Base-by-base conservation (phyloP, 2,113 vertebrate genomes). In the Lonchura striata region DNA sequence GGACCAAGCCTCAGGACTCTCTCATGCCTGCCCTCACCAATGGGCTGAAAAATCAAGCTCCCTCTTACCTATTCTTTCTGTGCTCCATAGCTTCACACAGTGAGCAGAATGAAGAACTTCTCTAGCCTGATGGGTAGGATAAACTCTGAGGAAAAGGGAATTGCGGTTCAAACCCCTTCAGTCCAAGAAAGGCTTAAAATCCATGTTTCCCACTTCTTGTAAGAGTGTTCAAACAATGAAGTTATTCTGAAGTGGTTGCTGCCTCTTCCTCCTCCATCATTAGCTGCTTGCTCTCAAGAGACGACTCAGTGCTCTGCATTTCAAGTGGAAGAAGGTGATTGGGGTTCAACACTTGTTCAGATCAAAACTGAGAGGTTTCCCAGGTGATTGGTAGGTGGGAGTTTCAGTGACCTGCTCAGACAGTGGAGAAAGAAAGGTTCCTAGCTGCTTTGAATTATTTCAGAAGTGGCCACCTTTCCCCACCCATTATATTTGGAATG, bases 151-250 rank as follows among this genome's bases (percentile, higher is more conserved):
- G 88, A 90, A 96, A 95, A 88, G 64, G 91, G 83, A 96, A 95
- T 80, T 95, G 76, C 0, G 4, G 95, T 96, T 97, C 95, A 97
- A 97, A 94, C 88, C n/a, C 94, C 94, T 96, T 95, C 92, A 97
- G 92, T 96, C 92, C 93, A 23, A 95, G 91, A 94, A 97, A 96
- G 91, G 88, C 80, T 94, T 96, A 92, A 96, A 97, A 96, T 93
- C 83, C 83, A 83, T 94, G 94, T 94, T 96, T 96, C 72, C 94
- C 94, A 97, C 96, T 97, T 96, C 88, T 96, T 91, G 44, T 95
- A 88, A 97, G 96, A 95, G 96, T 93, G 88, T 97, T 95, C 96
- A 97, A 95, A 96, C 96, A 97, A 94, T 96, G 92, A 95, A 97
- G 95, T 93, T 97, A 87, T 95, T 94, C 88, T 97, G 88, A 97